phyloP scores from a whole-genome alignment of 2,797 vertebrate species.

The Leptatherina wallacei region DNA sequence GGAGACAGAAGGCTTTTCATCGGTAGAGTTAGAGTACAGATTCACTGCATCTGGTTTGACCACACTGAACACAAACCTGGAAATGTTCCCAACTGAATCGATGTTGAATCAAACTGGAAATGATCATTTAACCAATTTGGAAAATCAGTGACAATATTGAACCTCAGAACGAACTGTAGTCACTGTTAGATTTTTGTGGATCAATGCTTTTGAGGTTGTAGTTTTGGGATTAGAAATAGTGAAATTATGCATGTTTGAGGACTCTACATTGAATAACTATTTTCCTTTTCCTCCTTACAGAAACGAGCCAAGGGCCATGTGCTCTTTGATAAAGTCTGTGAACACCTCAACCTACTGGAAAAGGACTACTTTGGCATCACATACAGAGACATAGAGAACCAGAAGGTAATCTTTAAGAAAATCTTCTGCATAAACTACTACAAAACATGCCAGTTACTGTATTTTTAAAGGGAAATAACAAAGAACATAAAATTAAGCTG shows the following conservation, averaged over 20 bases:
- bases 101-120: neutral
- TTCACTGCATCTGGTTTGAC: too few relatives aligned
- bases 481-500: neutral
- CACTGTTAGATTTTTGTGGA: neutral
- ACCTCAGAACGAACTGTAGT: neutral
- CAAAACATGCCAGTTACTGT: neutral
- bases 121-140: neutral
- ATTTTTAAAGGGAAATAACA: neutral
- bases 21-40: neutral
- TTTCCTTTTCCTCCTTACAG: constrained; percentile 69
- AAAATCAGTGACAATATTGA: neutral
- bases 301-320: constrained; percentile 93
- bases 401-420: constrained; percentile 86
- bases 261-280: neutral
- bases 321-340: constrained; percentile 95
- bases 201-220: neutral
- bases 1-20: neutral
- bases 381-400: constrained; percentile 92
- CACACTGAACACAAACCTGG: too few relatives aligned
- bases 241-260: neutral
- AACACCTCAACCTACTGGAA: constrained; percentile 96
- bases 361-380: constrained; percentile 97
- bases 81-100: neutral
- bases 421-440: neutral
- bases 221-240: neutral